A percentile compares a stretch with the other conserved stretches of the same genome.
Conservation (phyloP, 2,888 invertebrate species). For the Sussaba pulchella region DNA sequence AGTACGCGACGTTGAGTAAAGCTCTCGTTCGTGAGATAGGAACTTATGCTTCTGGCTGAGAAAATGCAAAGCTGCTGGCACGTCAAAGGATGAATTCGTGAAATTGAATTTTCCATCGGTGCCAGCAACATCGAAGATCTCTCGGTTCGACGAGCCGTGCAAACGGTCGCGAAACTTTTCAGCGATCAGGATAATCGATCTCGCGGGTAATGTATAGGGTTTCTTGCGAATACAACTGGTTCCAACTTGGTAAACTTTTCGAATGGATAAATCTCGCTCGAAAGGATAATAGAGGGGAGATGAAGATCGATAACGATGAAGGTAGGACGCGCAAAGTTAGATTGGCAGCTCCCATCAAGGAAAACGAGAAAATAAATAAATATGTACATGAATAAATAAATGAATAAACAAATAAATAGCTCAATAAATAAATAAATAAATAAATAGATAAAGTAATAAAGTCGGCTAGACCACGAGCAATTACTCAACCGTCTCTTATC, state of each 20-base stretch:
- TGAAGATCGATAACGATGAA: conserved; percentile 19
- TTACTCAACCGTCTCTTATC: conserved; percentile 51
- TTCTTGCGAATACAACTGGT: conserved; percentile 22
- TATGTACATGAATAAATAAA: too few species aligned
- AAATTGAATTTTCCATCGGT: neutral
- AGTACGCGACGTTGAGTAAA: neutral
- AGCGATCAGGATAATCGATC: conserved; percentile 11
- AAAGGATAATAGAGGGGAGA: neutral
- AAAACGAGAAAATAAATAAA: too few species aligned
- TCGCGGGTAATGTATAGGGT: neutral
- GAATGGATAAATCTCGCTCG: conserved; percentile 22
- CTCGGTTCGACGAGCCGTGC: neutral
- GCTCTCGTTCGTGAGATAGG: neutral
- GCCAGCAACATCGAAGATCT: neutral
- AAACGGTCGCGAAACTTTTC: neutral
- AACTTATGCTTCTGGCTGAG: neutral
- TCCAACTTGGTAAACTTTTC: conserved; percentile 13
- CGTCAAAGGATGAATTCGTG: neutral
- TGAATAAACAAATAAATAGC: too few species aligned
- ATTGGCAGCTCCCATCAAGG: too few species aligned
- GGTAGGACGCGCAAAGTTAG: too few species aligned
- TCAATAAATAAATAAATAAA: too few species aligned
- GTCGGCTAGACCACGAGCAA: too few species aligned
- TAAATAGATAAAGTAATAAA: too few species aligned
- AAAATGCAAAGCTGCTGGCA: neutral